These are phyloP conservation scores for Aegotheles bennettii DNA, from an alignment of 2,113 vertebrate species.

Conservation along the genomic window DNA sequence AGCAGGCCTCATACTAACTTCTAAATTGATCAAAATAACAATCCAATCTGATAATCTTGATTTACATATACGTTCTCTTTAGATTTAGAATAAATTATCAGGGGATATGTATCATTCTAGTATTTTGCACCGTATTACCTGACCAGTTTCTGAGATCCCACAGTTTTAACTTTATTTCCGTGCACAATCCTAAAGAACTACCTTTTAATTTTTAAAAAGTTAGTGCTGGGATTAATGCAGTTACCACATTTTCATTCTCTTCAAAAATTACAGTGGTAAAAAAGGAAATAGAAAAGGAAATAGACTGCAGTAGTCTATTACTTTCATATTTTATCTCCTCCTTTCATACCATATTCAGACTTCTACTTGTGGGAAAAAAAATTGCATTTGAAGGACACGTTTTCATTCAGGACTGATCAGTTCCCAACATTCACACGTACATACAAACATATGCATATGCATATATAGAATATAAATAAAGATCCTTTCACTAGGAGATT, in stretches of 20 bases:
- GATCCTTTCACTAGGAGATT: neutral
- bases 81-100: neutral
- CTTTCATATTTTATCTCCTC: neutral
- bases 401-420: neutral
- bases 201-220: neutral
- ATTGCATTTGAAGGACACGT: fast-evolving
- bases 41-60: neutral
- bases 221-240: neutral
- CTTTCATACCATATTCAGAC: neutral
- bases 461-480: neutral
- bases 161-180: neutral
- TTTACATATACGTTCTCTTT: neutral
- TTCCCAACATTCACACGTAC: neutral
- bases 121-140: fast-evolving
- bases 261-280: neutral
- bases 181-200: neutral
- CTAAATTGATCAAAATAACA: neutral
- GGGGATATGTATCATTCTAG: neutral
- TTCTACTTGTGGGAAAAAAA: neutral
- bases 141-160: neutral
- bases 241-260: neutral
- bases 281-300: neutral
- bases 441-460: fast-evolving
- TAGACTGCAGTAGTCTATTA: neutral
- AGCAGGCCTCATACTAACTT: neutral